Percentiles rank a stretch among this genome's conserved stretches.
phyloP scores from a whole-genome alignment of 2,113 vertebrate genomes.

The Daubentonia madagascariensis region DNA sequence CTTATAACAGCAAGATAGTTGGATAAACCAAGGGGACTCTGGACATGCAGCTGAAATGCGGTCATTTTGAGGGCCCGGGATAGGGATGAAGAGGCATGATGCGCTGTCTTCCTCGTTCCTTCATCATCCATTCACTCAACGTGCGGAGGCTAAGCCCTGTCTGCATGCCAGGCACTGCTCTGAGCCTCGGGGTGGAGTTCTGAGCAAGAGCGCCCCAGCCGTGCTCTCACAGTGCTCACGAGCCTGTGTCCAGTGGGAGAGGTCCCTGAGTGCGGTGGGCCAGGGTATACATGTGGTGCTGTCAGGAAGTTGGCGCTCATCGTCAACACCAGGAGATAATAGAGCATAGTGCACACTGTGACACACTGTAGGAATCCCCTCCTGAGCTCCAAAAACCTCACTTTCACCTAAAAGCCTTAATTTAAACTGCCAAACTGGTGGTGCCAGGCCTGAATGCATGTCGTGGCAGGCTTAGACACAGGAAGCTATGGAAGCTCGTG shows the following conservation, averaged over 20 bases:
- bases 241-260: neutral
- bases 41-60: neutral
- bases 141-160: neutral
- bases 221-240: neutral
- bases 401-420: neutral
- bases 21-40: neutral
- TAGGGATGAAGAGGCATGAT: neutral
- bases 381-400: neutral
- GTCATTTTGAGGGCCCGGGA: neutral
- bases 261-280: neutral
- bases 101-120: neutral
- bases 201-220: neutral
- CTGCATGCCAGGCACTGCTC: neutral
- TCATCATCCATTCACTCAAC: neutral
- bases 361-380: neutral
- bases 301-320: neutral
- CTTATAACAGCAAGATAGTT: neutral
- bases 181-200: neutral
- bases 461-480: neutral
- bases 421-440: neutral
- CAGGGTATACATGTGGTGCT: neutral
- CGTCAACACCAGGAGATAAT: neutral
- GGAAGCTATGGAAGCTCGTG: neutral
- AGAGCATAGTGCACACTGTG: neutral
- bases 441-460: neutral